Evolutionary conservation across 2,888 invertebrate genomes (phyloP), one percentile per base, ranked within the genome.

Genomic region (Metacarcinus magister): DNA sequence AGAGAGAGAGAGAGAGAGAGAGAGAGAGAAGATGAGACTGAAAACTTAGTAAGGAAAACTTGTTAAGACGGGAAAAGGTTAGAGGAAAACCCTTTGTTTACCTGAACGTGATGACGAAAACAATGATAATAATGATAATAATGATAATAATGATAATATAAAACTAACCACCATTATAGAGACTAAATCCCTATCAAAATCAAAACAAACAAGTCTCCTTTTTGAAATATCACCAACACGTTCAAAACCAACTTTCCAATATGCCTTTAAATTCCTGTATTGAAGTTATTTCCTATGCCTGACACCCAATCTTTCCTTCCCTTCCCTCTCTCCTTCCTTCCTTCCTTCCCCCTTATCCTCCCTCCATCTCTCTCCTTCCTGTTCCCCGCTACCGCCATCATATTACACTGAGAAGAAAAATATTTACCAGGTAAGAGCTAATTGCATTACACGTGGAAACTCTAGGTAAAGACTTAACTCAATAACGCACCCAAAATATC

Each of bases 351-450:
- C 39, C 16, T 39, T 75, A 10, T 8, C 28, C 75, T 28, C 8
- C 75, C 28, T 16, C 67, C 67, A n/a, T n/a, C 67, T 1, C n/a
- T 7, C 67, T 16, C 23, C 67, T 23, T 28, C 75, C 0, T 28
- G n/a, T 3, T 28, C 10, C 23, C 75, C 60, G 75, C 87, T 0
- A 16, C 39, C 87, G 87, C 87, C 87, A 87, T 87, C 87, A 87
- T 87, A 87, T 87, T 87, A 87, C 87, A 87, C 7, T 16, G 39
- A 32, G 87, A 87, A 87, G 87, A 87, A 87, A 87, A 87, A 87
- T 87, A 87, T 87, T 87, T 87, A 87, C 87, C 87, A 87, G 87
- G 87, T 87, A 87, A 87, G 87, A n/a, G 39, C 87, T 87, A 87
- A 87, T 87, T 87, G 87, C 87, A 39, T 87, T 87, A 87, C 87